Base-by-base conservation (phyloP, 2,113 vertebrate species). In the Benitochromis conjunctus region DNA sequence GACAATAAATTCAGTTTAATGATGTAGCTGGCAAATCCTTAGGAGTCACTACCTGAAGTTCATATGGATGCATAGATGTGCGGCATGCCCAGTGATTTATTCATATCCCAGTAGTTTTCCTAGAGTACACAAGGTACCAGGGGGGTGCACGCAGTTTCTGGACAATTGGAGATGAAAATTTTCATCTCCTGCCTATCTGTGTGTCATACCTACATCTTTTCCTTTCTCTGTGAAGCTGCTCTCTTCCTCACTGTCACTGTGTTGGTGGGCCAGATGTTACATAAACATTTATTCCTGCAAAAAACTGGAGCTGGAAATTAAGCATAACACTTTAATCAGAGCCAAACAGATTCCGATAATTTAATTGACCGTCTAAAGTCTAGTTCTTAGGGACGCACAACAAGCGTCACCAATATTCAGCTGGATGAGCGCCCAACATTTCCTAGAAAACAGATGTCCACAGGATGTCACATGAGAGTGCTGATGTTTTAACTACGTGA, bases 371-470 rank as follows among this genome's bases (percentile, higher is more conserved):
- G 1, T 69, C 77, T 53, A 34, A 54, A 91, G 51, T 6, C 21
- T 5, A 53, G 66, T 46, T 78, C 36, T 85, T n/a, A n/a, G 24
- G 19, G 77, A 79, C 76, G 69, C 76, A 60, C 71, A 76, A 60
- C 69, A 84, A 43, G 34, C 56, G 2, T 80, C 71, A 51, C 81
- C 60, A 36, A 88, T 83, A 43, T 34, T 69, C 51, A 54, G 18
- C 82, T 36, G 26, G 26, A 31, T 7, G 48, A 43, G 43, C 14
- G 38, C 88, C 76, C 87, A 82, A 12, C 8, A 81, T 4, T 55
- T 85, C 60, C 38, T 88, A 82, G 74, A 83, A 85, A 89, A 89
- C 81, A 88, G 64, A 86, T 92, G 82, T 86, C 7, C 21, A 71
- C 81, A 78, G 78, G 13, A 76, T 88, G 87, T 82, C 21, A 76